Evolutionary conservation across 1,140 invertebrate genomes (phyloP).

Genomic region (Bombus affinis): DNA sequence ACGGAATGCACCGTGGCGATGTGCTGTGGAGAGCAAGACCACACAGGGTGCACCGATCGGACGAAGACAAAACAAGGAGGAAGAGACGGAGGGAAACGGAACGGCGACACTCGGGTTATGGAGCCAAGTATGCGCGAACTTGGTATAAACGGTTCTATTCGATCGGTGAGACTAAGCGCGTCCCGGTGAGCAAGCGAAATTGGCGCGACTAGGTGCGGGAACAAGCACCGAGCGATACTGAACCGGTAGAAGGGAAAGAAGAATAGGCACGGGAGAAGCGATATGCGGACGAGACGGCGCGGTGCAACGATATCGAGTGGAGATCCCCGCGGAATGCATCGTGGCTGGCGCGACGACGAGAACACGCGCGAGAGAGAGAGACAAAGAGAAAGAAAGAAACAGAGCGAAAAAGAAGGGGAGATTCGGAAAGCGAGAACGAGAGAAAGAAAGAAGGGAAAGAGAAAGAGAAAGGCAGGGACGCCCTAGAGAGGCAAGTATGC

Average conservation of each 20-base stretch:
- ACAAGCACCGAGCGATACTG: constrained; percentile 23
- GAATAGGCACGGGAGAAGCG: constrained; percentile 24
- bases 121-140: neutral
- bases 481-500: constrained; percentile 43
- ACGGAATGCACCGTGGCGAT: constrained; percentile 61
- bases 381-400: neutral
- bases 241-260: constrained; percentile 23
- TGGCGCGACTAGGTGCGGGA: constrained; percentile 14
- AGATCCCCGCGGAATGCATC: constrained; percentile 47
- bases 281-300: constrained; percentile 51
- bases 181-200: neutral
- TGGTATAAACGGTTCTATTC: neutral
- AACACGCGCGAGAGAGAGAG: constrained; percentile 8
- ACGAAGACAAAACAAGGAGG: neutral
- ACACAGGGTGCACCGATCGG: constrained; percentile 13
- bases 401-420: constrained; percentile 1
- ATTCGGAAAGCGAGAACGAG: neutral
- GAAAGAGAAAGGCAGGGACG: constrained; percentile 21
- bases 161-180: constrained; percentile 7
- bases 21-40: constrained; percentile 25
- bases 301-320: constrained; percentile 52
- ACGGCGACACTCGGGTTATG: neutral
- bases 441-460: constrained; percentile 19
- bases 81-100: neutral
- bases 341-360: constrained; percentile 30